Evolutionary conservation across 2,888 invertebrate species (phyloP), one percentile per base, ranked within the genome.

Genomic region (Caenorhabditis sp.): DNA sequence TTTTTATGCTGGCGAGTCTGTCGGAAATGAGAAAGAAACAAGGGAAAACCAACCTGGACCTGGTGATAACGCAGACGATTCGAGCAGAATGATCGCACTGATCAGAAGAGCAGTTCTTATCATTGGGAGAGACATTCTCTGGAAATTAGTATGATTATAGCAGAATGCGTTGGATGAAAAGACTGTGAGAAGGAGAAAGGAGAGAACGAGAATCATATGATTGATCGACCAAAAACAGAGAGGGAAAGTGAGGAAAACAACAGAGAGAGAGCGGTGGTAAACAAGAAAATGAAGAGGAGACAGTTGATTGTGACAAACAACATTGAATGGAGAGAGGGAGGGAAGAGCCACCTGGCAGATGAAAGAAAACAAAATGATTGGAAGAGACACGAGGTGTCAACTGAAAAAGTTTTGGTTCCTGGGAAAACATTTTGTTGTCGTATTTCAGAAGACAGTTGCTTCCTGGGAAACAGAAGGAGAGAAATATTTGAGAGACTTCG

Each of bases 61-160:
- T 82, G 55, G 85, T 65, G 35, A 79, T 68, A 71, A 79, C 81
- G 18, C 85, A 85, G 40, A 83, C n/a, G 65, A 55, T n/a, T 70
- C 26, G 2, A 56, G 9, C 3, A 72, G 20, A 15, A 72, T 71
- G 61, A 62, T 35, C 22, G 40, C 53, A 53, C 53, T 53, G 65
- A 40, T 24, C 37, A 61, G 35, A 35, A 70, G 11, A 2, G 61
- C 20, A 9, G 22, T 9, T 61, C 51, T 22, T 2, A 61, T 8
- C 51, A 32, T 24, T 51, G 50, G n/a, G n/a, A n/a, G 32, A 22
- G 69, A 50, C 69, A 69, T 69, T 62, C 51, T 5, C 32, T 20
- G 44, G 11, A 50, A 84, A 83, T 11, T 15, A 15, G 40, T 85
- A 62, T 87, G 81, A 15, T 84, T 83, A 82, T 86, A 3, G n/a